These are phyloP conservation scores for Drosophila seguyi DNA, from an alignment of 1,140 invertebrate genomes.

Conservation along the genomic window DNA sequence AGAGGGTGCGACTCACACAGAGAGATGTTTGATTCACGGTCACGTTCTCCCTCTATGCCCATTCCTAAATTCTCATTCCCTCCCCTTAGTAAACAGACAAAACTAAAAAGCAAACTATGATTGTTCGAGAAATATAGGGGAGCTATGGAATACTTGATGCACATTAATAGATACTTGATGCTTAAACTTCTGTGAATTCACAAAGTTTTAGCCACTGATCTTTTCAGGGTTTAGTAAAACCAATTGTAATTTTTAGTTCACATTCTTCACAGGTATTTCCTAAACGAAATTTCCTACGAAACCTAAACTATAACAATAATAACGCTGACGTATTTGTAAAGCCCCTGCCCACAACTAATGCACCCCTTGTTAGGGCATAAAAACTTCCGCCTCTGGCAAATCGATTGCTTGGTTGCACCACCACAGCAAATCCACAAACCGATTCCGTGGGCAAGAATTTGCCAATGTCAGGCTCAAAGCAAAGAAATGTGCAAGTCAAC, in stretches of 20 bases:
- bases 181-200: background rate
- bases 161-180: background rate
- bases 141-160: background rate
- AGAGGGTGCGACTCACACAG: slow-evolving; percentile 18
- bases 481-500: slow-evolving; percentile 40
- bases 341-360: slow-evolving; percentile 1
- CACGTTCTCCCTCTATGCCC: slow-evolving; percentile 22
- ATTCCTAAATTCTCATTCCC: slow-evolving; percentile 3
- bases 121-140: background rate
- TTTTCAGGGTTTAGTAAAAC: background rate
- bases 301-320: background rate
- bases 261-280: background rate
- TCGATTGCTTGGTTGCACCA: slow-evolving; percentile 41
- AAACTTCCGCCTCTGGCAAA: slow-evolving; percentile 40
- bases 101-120: slow-evolving; percentile 9
- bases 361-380: slow-evolving; percentile 10
- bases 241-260: too few species aligned
- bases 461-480: slow-evolving; percentile 40
- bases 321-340: background rate
- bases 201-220: background rate
- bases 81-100: slow-evolving; percentile 2
- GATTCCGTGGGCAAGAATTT: slow-evolving; percentile 39
- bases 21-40: slow-evolving; percentile 35
- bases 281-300: background rate
- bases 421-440: slow-evolving; percentile 9